phyloP scores from a whole-genome alignment of 2,113 vertebrate genomes.

The Tamias sibiricus region DNA sequence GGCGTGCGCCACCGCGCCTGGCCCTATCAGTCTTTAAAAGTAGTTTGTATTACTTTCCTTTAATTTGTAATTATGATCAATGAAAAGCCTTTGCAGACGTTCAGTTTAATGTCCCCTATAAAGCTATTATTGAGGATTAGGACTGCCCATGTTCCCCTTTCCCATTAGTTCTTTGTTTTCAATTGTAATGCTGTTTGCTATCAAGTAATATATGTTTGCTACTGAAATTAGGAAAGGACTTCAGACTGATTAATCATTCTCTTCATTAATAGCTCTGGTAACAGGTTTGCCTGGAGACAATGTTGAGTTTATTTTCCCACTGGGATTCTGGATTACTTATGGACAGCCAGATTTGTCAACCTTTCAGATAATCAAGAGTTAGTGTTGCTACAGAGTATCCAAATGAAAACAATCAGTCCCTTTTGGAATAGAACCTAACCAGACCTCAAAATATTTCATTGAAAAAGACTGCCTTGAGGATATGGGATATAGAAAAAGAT shows the following conservation, averaged over 20 bases:
- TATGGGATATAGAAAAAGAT: neutral
- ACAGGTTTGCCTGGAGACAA: neutral
- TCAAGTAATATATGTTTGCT: neutral
- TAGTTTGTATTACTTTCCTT: neutral
- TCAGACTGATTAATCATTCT: conserved; percentile 24
- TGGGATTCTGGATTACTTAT: conserved; percentile 44
- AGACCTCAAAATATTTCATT: conserved; percentile 50
- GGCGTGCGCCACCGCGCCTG: too few species aligned
- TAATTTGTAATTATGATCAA: neutral
- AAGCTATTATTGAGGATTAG: neutral
- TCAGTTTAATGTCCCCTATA: neutral
- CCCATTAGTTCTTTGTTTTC: neutral
- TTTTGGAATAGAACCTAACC: neutral
- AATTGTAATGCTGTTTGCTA: neutral
- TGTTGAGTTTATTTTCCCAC: neutral
- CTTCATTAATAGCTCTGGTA: conserved; percentile 10
- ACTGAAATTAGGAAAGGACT: neutral
- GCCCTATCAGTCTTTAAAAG: neutral
- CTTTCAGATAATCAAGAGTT: conserved; percentile 33
- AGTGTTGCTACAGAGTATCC: neutral
- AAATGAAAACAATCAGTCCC: conserved; percentile 50
- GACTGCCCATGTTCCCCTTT: neutral
- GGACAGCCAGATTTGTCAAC: neutral
- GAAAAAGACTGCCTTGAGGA: conserved; percentile 16
- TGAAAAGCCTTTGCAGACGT: neutral